Base-by-base conservation (phyloP, 2,113 vertebrate genomes). In the Cyprinus carpio region DNA sequence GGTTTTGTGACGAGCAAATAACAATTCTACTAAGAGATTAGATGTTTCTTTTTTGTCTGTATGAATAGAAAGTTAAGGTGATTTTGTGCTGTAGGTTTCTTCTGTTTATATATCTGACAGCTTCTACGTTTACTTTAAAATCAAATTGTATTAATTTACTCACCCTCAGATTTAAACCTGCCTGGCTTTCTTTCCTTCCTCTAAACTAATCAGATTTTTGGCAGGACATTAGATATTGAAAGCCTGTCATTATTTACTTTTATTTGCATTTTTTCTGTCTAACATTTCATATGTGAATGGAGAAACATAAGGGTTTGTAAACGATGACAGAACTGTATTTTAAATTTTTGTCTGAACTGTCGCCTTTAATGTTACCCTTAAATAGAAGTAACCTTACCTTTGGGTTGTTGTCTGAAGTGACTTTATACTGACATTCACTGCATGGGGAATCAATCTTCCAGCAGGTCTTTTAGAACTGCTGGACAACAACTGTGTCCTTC, bases 381-480 rank as follows among this genome's bases (percentile, higher is more conserved):
- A 43, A 15, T n/a, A 25, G 37, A 74, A 25, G 20, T 37, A n/a
- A n/a, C n/a, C n/a, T n/a, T n/a, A 31, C 3, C 18, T 0, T 71
- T 71, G 20, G 31, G 9, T 74, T 10, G 7, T n/a, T 74, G 79
- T 31, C 18, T 51, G 18, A 20, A n/a, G 11, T 81, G 62, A 51
- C 31, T 4, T 67, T 6, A 76, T 11, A 72, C 37, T 72, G 20
- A 69, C 76, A 65, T 65, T 43, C n/a, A 18, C 23, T 46, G 7
- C 60, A 2, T 8, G 5, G 25, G 37, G 10, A 12, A 51, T 81
- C 43, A 81, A n/a, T 69, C 62, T 65, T 18, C 7, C 51, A 16
- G 20, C n/a, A 46, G 34, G n/a, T 60, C 7, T 67, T 67, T 67
- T 67, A 49, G 18, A 81, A 49, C 34, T 81, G 78, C 37, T 51